Evolutionary conservation across 1,140 invertebrate species (phyloP).

Genomic region (Lerema accius): DNA sequence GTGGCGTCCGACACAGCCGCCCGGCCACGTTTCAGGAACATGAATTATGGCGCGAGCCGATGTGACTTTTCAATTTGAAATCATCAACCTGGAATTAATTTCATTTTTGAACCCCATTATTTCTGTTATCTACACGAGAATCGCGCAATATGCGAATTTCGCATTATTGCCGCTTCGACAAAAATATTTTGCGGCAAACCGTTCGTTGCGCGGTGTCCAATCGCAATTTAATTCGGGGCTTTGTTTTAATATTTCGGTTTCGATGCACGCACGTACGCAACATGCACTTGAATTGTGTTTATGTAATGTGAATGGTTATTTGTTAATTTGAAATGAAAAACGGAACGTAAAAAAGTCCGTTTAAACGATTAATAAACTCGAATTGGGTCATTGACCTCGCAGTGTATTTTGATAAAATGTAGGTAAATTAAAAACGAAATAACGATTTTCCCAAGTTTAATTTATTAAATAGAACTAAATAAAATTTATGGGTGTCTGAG

Average conservation of each 20-base stretch:
- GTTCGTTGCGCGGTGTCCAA: conserved; percentile 21
- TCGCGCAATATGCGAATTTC: conserved; percentile 78
- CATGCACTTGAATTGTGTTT: not conserved
- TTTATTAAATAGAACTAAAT: not conserved
- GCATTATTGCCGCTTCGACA: conserved; percentile 72
- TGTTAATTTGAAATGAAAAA: conserved; percentile 18
- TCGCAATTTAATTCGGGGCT: conserved; percentile 47
- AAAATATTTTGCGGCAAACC: conserved; percentile 65
- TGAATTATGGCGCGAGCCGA: conserved; percentile 81
- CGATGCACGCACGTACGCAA: not conserved
- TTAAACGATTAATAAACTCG: not conserved
- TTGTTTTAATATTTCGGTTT: conserved; percentile 27
- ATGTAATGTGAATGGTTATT: conserved; percentile 37
- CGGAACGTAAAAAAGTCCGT: too few relatives aligned
- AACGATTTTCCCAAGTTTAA: not conserved
- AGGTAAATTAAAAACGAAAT: not conserved
- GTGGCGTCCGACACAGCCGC: conserved; percentile 71
- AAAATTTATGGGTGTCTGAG: not conserved
- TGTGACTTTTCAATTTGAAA: conserved; percentile 83
- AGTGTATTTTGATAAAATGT: not conserved
- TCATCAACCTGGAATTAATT: conserved; percentile 83
- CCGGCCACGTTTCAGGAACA: conserved; percentile 81
- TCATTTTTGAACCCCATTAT: conserved; percentile 83
- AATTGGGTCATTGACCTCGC: not conserved
- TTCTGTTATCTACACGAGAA: conserved; percentile 79